Conservation (phyloP, 2,113 vertebrate species). For the Oncorhynchus tshawytscha region DNA sequence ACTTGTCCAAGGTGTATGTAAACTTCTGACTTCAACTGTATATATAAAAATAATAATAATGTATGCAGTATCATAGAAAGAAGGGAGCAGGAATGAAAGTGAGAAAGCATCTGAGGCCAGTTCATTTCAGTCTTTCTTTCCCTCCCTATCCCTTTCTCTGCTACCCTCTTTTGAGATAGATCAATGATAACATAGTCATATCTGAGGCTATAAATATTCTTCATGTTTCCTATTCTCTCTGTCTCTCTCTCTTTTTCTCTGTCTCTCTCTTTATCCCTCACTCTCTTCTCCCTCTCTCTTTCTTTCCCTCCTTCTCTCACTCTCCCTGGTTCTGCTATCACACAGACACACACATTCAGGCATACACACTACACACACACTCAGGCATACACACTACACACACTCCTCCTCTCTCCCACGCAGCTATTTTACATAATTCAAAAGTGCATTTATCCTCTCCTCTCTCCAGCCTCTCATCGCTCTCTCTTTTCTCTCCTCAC, state of each 20-base stretch:
- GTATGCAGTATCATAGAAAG: slow-evolving; percentile 2
- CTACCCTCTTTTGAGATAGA: slow-evolving; percentile 14
- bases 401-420: slow-evolving; percentile 64
- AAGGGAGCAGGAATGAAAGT: background rate
- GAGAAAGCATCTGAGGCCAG: background rate
- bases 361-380: slow-evolving; percentile 30
- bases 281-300: slow-evolving; percentile 14
- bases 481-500: slow-evolving; percentile 1
- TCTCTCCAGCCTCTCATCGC: slow-evolving; percentile 43
- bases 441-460: slow-evolving; percentile 65
- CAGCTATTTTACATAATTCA: slow-evolving; percentile 74
- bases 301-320: background rate
- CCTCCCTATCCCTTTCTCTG: slow-evolving; percentile 2
- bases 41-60: too few species aligned
- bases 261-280: slow-evolving; percentile 11
- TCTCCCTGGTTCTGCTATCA: slow-evolving; percentile 33
- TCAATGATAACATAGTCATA: slow-evolving; percentile 22
- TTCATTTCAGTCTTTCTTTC: background rate
- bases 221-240: slow-evolving; percentile 9
- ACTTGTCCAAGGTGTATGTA: too few species aligned
- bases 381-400: slow-evolving; percentile 28
- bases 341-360: slow-evolving; percentile 34
- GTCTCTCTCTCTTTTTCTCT: slow-evolving; percentile 18
- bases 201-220: slow-evolving; percentile 34
- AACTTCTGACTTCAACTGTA: too few species aligned